Evolutionary conservation across 2,888 invertebrate genomes (phyloP).

Genomic region (Sarcophaga variegata): DNA sequence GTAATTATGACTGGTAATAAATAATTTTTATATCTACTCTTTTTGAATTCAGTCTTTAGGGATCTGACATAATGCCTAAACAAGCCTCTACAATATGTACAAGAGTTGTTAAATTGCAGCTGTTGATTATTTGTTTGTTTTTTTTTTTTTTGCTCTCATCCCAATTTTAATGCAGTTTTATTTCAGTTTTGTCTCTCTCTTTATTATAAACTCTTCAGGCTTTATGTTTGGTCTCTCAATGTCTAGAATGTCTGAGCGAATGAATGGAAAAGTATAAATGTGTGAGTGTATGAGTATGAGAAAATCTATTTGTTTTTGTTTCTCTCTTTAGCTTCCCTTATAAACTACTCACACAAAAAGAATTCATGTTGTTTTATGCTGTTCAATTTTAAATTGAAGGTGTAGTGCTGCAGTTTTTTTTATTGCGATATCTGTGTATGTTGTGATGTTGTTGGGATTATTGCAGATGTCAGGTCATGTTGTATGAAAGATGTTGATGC

Average conservation of each 20-base stretch:
- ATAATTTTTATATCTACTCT: too few species aligned
- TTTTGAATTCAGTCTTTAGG: conserved; percentile 9
- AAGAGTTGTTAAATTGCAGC: conserved; percentile 60
- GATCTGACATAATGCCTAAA: neutral
- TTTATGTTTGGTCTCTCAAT: conserved; percentile 18
- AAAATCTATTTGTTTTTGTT: conserved; percentile 29
- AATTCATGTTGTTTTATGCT: conserved; percentile 19
- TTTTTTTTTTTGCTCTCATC: neutral
- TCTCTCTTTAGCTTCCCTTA: conserved; percentile 59
- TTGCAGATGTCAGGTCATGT: conserved; percentile 69
- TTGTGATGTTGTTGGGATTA: conserved; percentile 60
- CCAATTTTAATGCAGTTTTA: conserved; percentile 36
- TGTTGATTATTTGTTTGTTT: conserved; percentile 61
- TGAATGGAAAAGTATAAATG: neutral
- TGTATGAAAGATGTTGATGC: neutral
- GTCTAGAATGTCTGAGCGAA: conserved; percentile 5
- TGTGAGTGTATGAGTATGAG: neutral
- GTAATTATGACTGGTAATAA: too few species aligned
- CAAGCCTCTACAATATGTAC: neutral
- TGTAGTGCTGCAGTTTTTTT: conserved; percentile 36
- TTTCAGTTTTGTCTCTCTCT: conserved; percentile 46
- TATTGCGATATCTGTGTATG: conserved; percentile 19
- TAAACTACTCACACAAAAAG: conserved; percentile 11
- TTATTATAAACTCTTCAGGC: neutral
- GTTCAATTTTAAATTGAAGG: conserved; percentile 62